A percentile compares a stretch with the other conserved stretches of the same genome.
These are phyloP conservation scores for Stenodera caucasica DNA, from an alignment of 2,888 invertebrate species.

Conservation along the genomic window DNA sequence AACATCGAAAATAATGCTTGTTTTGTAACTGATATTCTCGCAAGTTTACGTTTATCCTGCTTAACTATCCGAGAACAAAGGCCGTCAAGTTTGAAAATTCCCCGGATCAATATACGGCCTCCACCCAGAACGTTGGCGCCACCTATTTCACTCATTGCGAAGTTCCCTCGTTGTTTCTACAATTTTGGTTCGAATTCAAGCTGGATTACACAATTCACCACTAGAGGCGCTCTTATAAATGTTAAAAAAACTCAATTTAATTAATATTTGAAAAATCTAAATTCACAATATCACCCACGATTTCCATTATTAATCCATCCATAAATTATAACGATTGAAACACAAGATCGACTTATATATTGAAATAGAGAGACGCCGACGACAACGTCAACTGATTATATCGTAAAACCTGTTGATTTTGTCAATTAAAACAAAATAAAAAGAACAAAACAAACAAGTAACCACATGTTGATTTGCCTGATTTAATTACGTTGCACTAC, in stretches of 20 bases:
- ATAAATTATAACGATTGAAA: background rate
- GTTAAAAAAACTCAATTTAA: background rate
- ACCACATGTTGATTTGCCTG: conserved; percentile 27
- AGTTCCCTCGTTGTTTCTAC: background rate
- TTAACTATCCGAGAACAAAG: conserved; percentile 3
- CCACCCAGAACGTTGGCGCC: conserved; percentile 6
- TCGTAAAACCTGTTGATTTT: conserved; percentile 29
- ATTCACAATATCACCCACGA: background rate
- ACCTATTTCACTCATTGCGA: background rate
- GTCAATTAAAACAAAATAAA: conserved; percentile 14
- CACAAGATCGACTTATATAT: background rate
- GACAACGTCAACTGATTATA: background rate
- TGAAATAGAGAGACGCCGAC: background rate
- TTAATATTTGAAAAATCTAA: background rate
- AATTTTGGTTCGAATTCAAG: background rate
- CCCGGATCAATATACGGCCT: background rate
- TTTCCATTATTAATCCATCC: background rate
- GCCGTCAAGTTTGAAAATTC: background rate
- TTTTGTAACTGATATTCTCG: too few species aligned
- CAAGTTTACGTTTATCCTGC: too few species aligned
- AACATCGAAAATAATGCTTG: too few species aligned
- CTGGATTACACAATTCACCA: background rate
- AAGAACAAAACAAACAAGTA: conserved; percentile 22
- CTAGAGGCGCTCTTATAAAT: background rate
- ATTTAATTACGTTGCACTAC: conserved; percentile 8